phyloP scores from a whole-genome alignment of 2,888 invertebrate genomes.

The Autographa pulchrina region DNA sequence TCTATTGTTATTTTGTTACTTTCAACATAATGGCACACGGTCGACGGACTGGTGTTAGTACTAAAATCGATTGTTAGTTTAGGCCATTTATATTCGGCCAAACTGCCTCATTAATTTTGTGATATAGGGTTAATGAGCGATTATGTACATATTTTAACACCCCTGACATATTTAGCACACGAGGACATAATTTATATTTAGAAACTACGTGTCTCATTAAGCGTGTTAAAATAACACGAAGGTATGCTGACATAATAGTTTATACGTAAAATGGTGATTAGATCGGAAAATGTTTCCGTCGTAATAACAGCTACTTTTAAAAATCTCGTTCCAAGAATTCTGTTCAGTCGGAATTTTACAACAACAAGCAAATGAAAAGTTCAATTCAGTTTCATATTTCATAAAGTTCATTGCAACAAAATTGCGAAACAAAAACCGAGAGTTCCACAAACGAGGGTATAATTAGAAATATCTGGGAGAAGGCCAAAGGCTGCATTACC shows the following conservation, averaged over 20 bases:
- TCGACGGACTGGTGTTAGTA: background rate
- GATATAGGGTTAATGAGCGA: slow-evolving; percentile 9
- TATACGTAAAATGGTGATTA: background rate
- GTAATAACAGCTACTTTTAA: background rate
- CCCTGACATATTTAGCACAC: slow-evolving; percentile 6
- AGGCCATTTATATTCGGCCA: slow-evolving; percentile 3
- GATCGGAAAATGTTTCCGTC: background rate
- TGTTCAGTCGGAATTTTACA: background rate
- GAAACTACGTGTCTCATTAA: slow-evolving; percentile 2
- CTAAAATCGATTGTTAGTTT: slow-evolving; percentile 8
- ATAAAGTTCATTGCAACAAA: slow-evolving; percentile 9
- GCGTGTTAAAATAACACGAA: background rate
- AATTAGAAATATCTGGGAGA: slow-evolving; percentile 45
- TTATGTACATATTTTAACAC: slow-evolving; percentile 7
- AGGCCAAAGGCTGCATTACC: slow-evolving; percentile 48
- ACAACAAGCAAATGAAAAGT: background rate
- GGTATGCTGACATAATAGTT: background rate
- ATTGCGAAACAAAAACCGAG: slow-evolving; percentile 15
- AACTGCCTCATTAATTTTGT: slow-evolving; percentile 8
- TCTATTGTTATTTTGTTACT: background rate
- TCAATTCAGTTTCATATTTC: background rate
- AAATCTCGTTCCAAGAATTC: background rate
- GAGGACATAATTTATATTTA: slow-evolving; percentile 3
- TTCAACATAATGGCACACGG: background rate
- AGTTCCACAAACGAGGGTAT: slow-evolving; percentile 24